A percentile compares a stretch with the other conserved stretches of the same genome.
phyloP scores from a whole-genome alignment of 2,888 invertebrate genomes.

The Cerastis leucographa region DNA sequence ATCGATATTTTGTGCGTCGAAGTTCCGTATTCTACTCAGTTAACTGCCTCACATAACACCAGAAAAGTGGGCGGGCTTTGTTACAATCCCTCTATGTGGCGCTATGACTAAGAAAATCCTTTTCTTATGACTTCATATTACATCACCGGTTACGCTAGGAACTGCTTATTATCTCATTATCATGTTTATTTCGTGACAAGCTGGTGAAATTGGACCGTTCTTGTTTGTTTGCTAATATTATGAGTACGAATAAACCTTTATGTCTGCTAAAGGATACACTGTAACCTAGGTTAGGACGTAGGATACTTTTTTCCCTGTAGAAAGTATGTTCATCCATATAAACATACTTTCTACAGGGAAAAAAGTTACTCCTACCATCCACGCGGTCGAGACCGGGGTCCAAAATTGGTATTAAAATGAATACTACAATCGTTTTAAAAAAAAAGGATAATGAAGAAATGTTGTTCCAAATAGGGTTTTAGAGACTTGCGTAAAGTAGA shows the following conservation, averaged over 20 bases:
- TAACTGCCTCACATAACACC: too few species aligned
- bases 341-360: too few species aligned
- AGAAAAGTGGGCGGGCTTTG: neutral
- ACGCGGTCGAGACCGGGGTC: too few species aligned
- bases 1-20: too few species aligned
- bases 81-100: neutral
- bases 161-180: slow-evolving; percentile 3
- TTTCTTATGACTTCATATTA: slow-evolving; percentile 9
- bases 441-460: neutral
- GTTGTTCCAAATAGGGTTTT: neutral
- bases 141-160: neutral
- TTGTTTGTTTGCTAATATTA: too few species aligned
- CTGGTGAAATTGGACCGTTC: neutral
- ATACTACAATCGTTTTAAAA: too few species aligned
- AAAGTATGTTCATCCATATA: too few species aligned
- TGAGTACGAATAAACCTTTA: too few species aligned
- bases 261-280: neutral
- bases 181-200: neutral
- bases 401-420: too few species aligned
- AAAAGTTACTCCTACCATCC: too few species aligned
- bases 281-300: neutral
- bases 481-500: too few species aligned
- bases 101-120: neutral
- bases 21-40: too few species aligned
- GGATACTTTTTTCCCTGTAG: neutral